A percentile compares a stretch with the other conserved stretches of the same genome.
Conservation (phyloP, 2,797 vertebrate species). For the Anniella stebbinsi region DNA sequence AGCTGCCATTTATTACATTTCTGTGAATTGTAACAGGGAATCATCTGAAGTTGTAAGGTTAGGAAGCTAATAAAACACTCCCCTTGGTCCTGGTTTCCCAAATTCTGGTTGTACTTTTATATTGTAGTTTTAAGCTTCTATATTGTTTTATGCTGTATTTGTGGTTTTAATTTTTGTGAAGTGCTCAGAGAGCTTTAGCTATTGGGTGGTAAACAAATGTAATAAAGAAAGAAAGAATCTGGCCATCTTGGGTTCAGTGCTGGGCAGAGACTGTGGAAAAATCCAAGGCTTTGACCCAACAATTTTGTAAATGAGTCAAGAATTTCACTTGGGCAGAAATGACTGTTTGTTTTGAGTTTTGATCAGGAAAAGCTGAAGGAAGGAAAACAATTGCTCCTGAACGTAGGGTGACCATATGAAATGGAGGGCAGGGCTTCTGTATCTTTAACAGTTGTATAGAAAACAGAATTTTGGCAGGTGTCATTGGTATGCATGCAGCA, state of each 20-base stretch:
- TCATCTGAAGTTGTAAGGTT: neutral
- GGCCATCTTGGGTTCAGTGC: neutral
- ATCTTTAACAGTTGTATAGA: no score
- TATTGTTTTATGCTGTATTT: no score
- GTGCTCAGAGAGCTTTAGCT: no score
- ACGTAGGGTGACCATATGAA: no score
- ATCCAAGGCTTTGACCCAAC: neutral
- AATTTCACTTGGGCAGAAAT: neutral
- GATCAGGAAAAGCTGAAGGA: neutral
- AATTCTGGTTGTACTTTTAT: neutral
- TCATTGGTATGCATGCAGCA: no score
- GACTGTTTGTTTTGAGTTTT: neutral
- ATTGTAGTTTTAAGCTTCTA: no score
- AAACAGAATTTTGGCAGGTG: no score
- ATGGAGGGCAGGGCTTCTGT: no score
- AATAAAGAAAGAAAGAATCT: neutral
- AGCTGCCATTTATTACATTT: neutral
- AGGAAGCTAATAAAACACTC: neutral
- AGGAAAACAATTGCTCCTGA: no score
- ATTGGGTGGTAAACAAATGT: no score
- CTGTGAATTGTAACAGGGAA: neutral
- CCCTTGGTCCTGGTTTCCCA: neutral
- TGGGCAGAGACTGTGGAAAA: neutral
- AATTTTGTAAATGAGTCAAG: neutral
- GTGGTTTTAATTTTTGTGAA: no score